Conservation (phyloP, 2,888 invertebrate genomes). For the Acrobasis consociella region DNA sequence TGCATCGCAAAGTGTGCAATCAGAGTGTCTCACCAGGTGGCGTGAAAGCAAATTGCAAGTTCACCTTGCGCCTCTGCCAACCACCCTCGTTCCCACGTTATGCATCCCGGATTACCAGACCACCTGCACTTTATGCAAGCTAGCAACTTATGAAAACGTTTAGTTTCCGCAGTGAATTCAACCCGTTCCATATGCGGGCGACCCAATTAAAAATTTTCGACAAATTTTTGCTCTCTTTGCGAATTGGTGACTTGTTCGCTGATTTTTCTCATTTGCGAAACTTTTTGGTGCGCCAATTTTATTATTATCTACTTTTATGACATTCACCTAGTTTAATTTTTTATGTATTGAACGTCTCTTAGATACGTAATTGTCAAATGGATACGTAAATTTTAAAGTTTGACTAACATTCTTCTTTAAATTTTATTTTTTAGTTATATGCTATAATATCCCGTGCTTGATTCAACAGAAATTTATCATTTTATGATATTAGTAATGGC, state of each 20-base stretch:
- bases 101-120: constrained; percentile 20
- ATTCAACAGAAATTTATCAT: too few relatives aligned
- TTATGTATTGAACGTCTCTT: not conserved
- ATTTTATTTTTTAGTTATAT: too few relatives aligned
- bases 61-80: constrained; percentile 49
- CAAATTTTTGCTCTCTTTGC: not conserved
- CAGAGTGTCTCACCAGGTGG: constrained; percentile 45
- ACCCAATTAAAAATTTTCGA: constrained; percentile 17
- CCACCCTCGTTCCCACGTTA: constrained; percentile 21
- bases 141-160: constrained; percentile 20
- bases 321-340: not conserved
- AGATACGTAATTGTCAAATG: too few relatives aligned
- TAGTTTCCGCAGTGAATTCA: constrained; percentile 15
- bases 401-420: too few relatives aligned
- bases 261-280: constrained; percentile 1
- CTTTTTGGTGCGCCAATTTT: not conserved
- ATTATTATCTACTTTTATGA: too few relatives aligned
- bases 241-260: not conserved
- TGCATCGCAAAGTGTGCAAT: constrained; percentile 22
- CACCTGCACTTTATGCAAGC: constrained; percentile 21
- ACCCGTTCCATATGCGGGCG: constrained; percentile 12
- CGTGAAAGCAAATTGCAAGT: constrained; percentile 62
- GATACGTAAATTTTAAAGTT: too few relatives aligned
- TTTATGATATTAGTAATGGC: too few relatives aligned
- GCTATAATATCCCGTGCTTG: too few relatives aligned